A percentile compares a stretch with the other conserved stretches of the same genome.
Conservation (phyloP, 2,888 invertebrate species). For the Vesta saturnalis region DNA sequence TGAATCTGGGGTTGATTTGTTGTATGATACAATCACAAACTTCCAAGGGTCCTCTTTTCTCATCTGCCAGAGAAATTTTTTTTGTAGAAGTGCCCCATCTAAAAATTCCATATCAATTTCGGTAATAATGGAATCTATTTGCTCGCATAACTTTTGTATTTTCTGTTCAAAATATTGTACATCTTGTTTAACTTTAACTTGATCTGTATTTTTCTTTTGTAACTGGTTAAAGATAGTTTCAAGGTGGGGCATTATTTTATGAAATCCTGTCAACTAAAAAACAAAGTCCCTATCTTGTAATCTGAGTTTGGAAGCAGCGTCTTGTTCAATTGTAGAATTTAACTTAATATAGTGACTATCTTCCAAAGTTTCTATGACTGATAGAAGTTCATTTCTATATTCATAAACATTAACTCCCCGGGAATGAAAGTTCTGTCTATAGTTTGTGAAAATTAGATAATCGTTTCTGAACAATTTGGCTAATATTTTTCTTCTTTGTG, state of each 20-base stretch:
- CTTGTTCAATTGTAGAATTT: not conserved
- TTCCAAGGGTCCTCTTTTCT: too few species aligned
- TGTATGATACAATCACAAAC: too few species aligned
- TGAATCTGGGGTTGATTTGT: too few species aligned
- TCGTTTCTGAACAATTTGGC: not conserved
- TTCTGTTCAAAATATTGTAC: constrained; percentile 4
- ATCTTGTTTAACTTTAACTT: not conserved
- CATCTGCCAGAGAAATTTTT: too few species aligned
- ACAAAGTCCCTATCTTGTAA: constrained; percentile 1
- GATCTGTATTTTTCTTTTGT: constrained; percentile 2
- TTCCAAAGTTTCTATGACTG: too few species aligned
- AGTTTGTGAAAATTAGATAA: not conserved
- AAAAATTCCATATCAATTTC: not conserved
- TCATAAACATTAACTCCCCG: not conserved
- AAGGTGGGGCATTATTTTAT: not conserved
- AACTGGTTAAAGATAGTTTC: constrained; percentile 7
- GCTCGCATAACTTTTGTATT: not conserved
- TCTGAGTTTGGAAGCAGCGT: constrained; percentile 10
- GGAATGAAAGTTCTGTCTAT: too few species aligned
- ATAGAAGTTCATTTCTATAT: not conserved
- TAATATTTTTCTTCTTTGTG: too few species aligned
- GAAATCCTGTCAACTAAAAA: constrained; percentile 14
- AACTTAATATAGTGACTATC: not conserved
- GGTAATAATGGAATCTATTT: not conserved
- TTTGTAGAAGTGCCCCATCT: too few species aligned